These are phyloP conservation scores for Meta bourneti DNA, from an alignment of 2,888 invertebrate genomes.

Conservation along the genomic window DNA sequence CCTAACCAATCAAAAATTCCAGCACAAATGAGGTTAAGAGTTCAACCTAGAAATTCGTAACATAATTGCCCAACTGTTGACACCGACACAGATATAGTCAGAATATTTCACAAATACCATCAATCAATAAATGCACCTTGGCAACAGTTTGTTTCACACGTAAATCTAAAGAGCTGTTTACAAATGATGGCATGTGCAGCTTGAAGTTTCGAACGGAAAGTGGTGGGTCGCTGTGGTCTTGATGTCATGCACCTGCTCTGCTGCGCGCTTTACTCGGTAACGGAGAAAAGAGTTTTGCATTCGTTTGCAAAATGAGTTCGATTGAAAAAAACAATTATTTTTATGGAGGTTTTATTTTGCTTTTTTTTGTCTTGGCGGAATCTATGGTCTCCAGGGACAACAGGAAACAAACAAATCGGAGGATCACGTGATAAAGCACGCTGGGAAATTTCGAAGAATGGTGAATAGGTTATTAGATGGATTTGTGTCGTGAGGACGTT, in stretches of 20 bases:
- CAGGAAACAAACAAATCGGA: slow-evolving; percentile 69
- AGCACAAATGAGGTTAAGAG: slow-evolving; percentile 14
- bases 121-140: slow-evolving; percentile 62
- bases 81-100: not conserved
- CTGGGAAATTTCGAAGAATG: slow-evolving; percentile 27
- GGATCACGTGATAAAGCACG: slow-evolving; percentile 48
- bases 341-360: slow-evolving; percentile 9
- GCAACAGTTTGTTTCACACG: slow-evolving; percentile 64
- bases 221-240: not conserved
- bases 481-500: not conserved
- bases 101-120: not conserved
- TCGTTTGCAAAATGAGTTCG: slow-evolving; percentile 52
- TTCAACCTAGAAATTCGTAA: not conserved
- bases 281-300: slow-evolving; percentile 29
- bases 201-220: not conserved
- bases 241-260: not conserved
- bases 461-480: slow-evolving; percentile 25
- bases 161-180: slow-evolving; percentile 24
- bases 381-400: slow-evolving; percentile 67
- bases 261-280: too few relatives aligned
- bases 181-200: slow-evolving; percentile 6
- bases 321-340: slow-evolving; percentile 59
- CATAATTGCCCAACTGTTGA: slow-evolving; percentile 49
- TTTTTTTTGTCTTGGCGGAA: slow-evolving; percentile 18
- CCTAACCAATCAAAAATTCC: slow-evolving; percentile 5